Evolutionary conservation across 2,797 vertebrate genomes (phyloP), one percentile per base, ranked within the genome.

Genomic region (Sebastiscus tertius): DNA sequence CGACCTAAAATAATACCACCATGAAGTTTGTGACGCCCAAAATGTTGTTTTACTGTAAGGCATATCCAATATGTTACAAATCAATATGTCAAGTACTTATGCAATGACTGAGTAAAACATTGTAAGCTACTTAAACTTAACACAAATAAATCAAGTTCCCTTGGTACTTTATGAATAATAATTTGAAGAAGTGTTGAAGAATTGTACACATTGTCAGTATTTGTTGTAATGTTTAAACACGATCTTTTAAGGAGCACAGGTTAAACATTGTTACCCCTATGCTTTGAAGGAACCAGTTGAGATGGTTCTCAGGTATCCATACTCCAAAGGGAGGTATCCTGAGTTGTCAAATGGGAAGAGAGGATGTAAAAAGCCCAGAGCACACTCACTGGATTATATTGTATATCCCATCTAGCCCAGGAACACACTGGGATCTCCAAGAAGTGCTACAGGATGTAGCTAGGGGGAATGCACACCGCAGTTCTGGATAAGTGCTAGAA

Each of bases 371-470:
- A 72, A 56, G 46, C 54, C 49, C 55, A 68, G 31, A 64, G 67
- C 63, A 72, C 72, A 62, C 77, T 75, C 66, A 58, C n/a, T 16
- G 81, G 52, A 86, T 87, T 81, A 65, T 66, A 18, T 26, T 34
- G 22, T 75, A 61, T 29, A 36, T 85, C 81, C 83, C 8, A 58
- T 70, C 12, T 13, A 77, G 71, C 6, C 33, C 59, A 2, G 20
- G 6, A 67, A 49, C 26, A 24, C 24, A 56, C 42, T 64, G 58
- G 66, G 71, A 85, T 82, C 34, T 67, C 39, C 36, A 67, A 62
- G 66, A 72, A 54, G 63, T 54, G 29, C 61, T 65, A 8, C 46
- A 64, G 59, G 72, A 71, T 62, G 56, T 22, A 72, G 56, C 81
- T 24, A 6, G 66, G 20, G 80, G 65, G 71, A 65, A 73, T 22